Percentiles rank a stretch among this genome's conserved stretches.
These are phyloP conservation scores for Oplegnathus fasciatus DNA, from an alignment of 2,113 vertebrate species.

Conservation along the genomic window DNA sequence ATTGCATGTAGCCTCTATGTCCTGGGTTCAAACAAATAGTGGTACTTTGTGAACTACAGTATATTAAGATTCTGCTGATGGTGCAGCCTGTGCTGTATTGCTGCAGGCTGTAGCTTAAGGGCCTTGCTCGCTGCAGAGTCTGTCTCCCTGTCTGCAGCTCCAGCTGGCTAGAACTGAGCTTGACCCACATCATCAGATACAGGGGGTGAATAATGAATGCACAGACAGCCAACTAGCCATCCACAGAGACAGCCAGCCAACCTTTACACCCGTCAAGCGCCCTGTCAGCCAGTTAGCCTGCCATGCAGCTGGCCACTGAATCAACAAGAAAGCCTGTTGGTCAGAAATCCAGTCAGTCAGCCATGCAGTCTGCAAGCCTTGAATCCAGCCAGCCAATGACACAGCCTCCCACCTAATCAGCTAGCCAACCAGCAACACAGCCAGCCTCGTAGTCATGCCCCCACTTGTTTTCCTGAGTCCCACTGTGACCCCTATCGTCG, in stretches of 20 bases:
- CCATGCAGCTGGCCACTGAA: slow-evolving; percentile 23
- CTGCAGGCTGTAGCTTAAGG: slow-evolving; percentile 63
- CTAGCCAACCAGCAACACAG: slow-evolving; percentile 16
- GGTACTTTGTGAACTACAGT: slow-evolving; percentile 7
- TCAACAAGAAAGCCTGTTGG: slow-evolving; percentile 41
- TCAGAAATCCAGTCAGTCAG: slow-evolving; percentile 41
- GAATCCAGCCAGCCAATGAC: slow-evolving; percentile 36
- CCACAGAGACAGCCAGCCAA: slow-evolving; percentile 50
- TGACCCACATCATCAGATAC: slow-evolving; percentile 79
- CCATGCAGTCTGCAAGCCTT: slow-evolving; percentile 17
- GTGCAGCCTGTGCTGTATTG: slow-evolving; percentile 45
- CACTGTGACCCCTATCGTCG: slow-evolving; percentile 14
- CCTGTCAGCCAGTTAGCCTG: slow-evolving; percentile 46
- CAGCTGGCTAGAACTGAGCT: slow-evolving; percentile 62
- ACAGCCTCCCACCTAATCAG: slow-evolving; percentile 13
- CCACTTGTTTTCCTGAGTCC: slow-evolving; percentile 16
- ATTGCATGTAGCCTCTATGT: neutral
- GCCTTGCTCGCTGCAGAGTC: slow-evolving; percentile 35
- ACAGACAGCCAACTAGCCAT: slow-evolving; percentile 56
- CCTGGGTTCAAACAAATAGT: slow-evolving; percentile 22
- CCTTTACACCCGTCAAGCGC: slow-evolving; percentile 51
- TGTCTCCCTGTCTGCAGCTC: slow-evolving; percentile 50
- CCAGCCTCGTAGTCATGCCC: slow-evolving; percentile 23
- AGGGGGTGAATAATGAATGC: slow-evolving; percentile 80
- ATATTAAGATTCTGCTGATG: slow-evolving; percentile 60